phyloP scores from a whole-genome alignment of 2,888 invertebrate genomes.

The Hymenopus coronatus region DNA sequence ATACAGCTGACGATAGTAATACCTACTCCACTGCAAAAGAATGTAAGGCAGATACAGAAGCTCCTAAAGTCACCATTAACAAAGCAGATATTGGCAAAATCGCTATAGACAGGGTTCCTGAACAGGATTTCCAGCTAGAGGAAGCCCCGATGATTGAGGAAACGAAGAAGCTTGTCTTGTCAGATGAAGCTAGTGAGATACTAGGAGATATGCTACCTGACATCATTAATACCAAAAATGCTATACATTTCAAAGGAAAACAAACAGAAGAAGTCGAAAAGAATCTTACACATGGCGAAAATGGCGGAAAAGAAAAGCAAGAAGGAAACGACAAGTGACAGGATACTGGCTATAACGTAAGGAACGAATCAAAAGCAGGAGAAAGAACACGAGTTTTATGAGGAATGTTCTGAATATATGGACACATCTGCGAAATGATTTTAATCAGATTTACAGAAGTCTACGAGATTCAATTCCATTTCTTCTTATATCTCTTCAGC shows the following conservation, averaged over 20 bases:
- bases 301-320: too few species aligned
- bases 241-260: neutral
- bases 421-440: too few species aligned
- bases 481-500: too few species aligned
- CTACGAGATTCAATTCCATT: too few species aligned
- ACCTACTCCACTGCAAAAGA: neutral
- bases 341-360: too few species aligned
- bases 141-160: neutral
- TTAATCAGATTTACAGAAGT: too few species aligned
- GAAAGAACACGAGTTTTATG: too few species aligned
- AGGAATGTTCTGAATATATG: too few species aligned
- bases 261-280: neutral
- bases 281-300: neutral
- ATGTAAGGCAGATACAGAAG: neutral
- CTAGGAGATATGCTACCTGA: neutral
- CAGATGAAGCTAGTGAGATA: neutral
- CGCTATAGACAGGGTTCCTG: neutral
- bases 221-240: neutral
- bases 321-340: neutral
- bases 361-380: too few species aligned
- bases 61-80: neutral
- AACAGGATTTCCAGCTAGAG: neutral
- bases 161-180: neutral
- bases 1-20: neutral
- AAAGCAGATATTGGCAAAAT: conserved; percentile 37